phyloP scores from a whole-genome alignment of 2,797 vertebrate genomes.

The Myioborus melanocephalus region DNA sequence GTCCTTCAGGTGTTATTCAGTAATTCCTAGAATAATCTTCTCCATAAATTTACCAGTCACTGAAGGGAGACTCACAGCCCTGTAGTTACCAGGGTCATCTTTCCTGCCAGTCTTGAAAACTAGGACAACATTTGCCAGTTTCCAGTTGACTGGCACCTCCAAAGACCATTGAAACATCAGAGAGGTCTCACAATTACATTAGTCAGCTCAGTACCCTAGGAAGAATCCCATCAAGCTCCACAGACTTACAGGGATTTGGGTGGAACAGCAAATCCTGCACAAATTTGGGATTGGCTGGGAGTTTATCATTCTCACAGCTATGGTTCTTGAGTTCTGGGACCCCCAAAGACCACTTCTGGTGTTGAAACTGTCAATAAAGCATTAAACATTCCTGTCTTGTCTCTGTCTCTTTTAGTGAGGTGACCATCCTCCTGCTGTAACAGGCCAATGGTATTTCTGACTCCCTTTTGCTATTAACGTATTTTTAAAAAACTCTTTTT shows the following conservation, averaged over 20 bases:
- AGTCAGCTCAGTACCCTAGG: not conserved
- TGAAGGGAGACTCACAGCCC: not conserved
- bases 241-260: rapidly evolving
- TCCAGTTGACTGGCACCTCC: not conserved
- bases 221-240: not conserved
- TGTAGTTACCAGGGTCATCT: not conserved
- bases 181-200: not conserved
- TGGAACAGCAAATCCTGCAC: not conserved
- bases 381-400: not conserved
- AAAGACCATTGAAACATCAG: not conserved
- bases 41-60: not conserved
- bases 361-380: not conserved
- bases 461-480: rapidly evolving
- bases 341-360: too few relatives aligned
- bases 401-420: not conserved
- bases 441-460: not conserved
- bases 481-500: not conserved
- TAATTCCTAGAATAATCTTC: not conserved
- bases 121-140: not conserved
- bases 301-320: not conserved
- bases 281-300: not conserved
- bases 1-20: not conserved
- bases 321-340: not conserved
- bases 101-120: not conserved
- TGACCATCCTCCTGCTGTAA: not conserved